Evolutionary conservation across 2,888 invertebrate species (phyloP).

Genomic region (Autographa gamma): DNA sequence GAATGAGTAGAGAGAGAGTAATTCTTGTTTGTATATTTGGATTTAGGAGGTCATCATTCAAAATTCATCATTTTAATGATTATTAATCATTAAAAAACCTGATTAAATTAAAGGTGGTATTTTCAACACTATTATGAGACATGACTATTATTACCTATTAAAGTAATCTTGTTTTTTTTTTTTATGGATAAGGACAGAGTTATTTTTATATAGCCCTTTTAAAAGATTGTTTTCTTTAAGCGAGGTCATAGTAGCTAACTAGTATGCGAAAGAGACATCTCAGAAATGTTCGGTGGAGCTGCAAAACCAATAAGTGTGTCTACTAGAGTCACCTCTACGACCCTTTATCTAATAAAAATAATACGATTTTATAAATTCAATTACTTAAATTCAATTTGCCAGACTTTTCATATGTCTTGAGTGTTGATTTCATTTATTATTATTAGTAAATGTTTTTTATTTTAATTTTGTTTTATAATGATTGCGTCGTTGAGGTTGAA

Average conservation of each 20-base stretch:
- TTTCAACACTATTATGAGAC: no score
- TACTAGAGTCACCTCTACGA: not conserved
- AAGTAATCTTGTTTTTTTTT: no score
- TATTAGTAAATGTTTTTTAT: not conserved
- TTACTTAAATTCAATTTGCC: not conserved
- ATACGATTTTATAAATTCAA: not conserved
- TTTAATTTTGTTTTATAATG: not conserved
- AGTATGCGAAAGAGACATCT: not conserved
- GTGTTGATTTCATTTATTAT: not conserved
- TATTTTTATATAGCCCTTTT: no score
- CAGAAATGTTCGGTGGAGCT: not conserved
- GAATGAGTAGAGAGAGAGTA: no score
- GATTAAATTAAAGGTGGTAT: no score
- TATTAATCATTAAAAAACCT: no score
- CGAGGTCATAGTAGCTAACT: not conserved
- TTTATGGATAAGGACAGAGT: no score
- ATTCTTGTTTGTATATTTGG: no score
- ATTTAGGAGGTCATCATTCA: no score
- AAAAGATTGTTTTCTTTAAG: not conserved
- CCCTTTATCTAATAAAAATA: not conserved
- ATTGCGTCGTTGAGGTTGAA: not conserved
- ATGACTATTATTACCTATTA: no score
- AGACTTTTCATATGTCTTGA: not conserved
- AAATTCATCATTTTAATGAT: no score
- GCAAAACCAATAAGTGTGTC: not conserved